A percentile compares a stretch with the other conserved stretches of the same genome.
Conservation (phyloP, 1,140 invertebrate genomes). For the Cherax quadricarinatus region DNA sequence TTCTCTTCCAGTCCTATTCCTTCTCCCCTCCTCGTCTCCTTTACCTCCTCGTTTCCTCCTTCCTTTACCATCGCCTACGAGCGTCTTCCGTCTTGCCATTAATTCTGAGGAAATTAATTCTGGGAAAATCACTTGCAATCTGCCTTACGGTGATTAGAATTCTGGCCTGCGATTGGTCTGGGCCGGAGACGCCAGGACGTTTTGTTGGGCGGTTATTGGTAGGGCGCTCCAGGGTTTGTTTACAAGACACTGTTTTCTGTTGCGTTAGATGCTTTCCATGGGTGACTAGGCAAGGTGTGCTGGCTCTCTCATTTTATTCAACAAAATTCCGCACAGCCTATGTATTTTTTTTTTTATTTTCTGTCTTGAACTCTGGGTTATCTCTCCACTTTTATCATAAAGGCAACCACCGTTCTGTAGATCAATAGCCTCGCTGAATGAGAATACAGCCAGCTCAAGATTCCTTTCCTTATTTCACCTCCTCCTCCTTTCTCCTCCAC, state of each 20-base stretch:
- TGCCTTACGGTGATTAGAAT: constrained; percentile 70
- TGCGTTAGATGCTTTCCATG: not conserved
- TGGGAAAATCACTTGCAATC: constrained; percentile 70
- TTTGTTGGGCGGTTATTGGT: constrained; percentile 35
- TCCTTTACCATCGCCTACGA: constrained; percentile 15
- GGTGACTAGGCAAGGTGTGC: not conserved
- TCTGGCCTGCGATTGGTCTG: constrained; percentile 60
- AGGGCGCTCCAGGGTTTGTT: constrained; percentile 34
- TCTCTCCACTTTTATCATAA: not conserved
- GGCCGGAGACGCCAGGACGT: constrained; percentile 21
- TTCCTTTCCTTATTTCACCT: constrained; percentile 31
- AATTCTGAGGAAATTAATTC: constrained; percentile 71
- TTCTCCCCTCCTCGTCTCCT: not conserved
- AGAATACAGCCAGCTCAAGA: constrained; percentile 9
- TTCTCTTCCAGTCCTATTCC: not conserved
- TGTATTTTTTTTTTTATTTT: not conserved
- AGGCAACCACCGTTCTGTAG: not conserved
- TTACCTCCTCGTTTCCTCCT: not conserved
- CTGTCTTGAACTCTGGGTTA: not conserved
- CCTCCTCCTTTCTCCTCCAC: not conserved
- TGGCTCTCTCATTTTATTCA: not conserved
- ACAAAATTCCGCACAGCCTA: not conserved
- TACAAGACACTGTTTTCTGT: constrained; percentile 45
- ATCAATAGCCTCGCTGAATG: constrained; percentile 17
- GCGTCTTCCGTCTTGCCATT: constrained; percentile 68